Percentiles rank a stretch among this genome's conserved stretches.
These are phyloP conservation scores for Atherinomorus stipes DNA, from an alignment of 2,113 vertebrate species.

Conservation along the genomic window DNA sequence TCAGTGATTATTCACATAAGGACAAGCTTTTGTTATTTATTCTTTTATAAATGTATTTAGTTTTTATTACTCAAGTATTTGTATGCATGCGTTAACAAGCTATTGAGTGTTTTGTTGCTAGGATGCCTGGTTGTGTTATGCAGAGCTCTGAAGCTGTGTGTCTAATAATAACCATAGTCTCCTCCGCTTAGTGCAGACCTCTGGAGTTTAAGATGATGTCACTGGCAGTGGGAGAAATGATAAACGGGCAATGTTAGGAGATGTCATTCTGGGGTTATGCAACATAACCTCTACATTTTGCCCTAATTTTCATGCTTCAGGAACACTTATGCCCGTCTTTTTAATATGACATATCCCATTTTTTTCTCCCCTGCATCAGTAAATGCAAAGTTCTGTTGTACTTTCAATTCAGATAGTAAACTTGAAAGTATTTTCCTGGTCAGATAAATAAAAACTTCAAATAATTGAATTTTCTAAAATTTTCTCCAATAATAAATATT, in stretches of 20 bases:
- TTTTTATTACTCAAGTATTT: conserved; percentile 3
- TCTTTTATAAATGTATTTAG: conserved; percentile 4
- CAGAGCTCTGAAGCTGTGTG: conserved; percentile 29
- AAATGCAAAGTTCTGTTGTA: conserved; percentile 26
- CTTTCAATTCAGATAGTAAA: conserved; percentile 1
- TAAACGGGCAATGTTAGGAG: conserved; percentile 38
- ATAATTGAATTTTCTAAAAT: conserved; percentile 15
- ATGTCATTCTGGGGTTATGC: conserved; percentile 14
- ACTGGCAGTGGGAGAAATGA: conserved; percentile 42
- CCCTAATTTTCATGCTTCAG: background rate
- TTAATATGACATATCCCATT: background rate
- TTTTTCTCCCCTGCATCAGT: background rate
- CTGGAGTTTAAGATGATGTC: conserved; percentile 47
- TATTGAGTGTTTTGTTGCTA: conserved; percentile 35
- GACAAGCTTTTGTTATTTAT: background rate
- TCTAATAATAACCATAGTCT: conserved; percentile 63
- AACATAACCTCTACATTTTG: conserved; percentile 2
- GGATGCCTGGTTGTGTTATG: conserved; percentile 34
- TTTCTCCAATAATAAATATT: conserved; percentile 24
- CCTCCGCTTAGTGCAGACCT: conserved; percentile 50
- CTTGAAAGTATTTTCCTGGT: conserved; percentile 1
- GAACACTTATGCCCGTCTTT: background rate
- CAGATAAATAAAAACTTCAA: background rate
- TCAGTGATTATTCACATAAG: conserved; percentile 10
- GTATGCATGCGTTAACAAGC: conserved; percentile 16